These are phyloP conservation scores for Pseudococcus jackbeardsleyi DNA, from an alignment of 2,888 invertebrate genomes.

Conservation along the genomic window DNA sequence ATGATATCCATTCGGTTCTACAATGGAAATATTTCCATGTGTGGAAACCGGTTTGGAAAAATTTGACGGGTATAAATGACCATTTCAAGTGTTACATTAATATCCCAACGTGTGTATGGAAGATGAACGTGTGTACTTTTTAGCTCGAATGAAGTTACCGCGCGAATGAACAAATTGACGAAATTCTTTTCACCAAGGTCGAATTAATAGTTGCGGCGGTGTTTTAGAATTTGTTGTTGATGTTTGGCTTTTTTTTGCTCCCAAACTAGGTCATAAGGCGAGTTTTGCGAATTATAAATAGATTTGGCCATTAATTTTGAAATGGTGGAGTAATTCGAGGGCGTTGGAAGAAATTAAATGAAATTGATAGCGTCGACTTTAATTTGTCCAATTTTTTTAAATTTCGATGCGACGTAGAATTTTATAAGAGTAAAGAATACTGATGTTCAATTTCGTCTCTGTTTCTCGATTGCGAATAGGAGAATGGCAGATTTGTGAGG, in stretches of 20 bases:
- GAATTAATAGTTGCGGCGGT: background rate
- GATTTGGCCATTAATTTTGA: background rate
- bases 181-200: background rate
- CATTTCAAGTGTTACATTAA: constrained; percentile 35
- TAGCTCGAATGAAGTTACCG: background rate
- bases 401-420: background rate
- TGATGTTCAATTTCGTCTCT: too few relatives aligned
- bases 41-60: constrained; percentile 28
- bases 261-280: background rate
- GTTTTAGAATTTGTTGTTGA: background rate
- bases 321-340: background rate
- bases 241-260: background rate
- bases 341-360: background rate
- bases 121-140: constrained; percentile 9
- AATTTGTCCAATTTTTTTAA: too few relatives aligned
- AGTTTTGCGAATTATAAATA: background rate
- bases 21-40: constrained; percentile 22
- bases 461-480: too few relatives aligned
- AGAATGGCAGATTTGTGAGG: too few relatives aligned
- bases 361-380: background rate
- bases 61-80: constrained; percentile 52
- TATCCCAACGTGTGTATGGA: constrained; percentile 5
- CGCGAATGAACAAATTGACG: background rate
- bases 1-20: constrained; percentile 12
- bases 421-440: background rate